Evolutionary conservation across 2,113 vertebrate genomes (phyloP).

Genomic region (Esox niger): DNA sequence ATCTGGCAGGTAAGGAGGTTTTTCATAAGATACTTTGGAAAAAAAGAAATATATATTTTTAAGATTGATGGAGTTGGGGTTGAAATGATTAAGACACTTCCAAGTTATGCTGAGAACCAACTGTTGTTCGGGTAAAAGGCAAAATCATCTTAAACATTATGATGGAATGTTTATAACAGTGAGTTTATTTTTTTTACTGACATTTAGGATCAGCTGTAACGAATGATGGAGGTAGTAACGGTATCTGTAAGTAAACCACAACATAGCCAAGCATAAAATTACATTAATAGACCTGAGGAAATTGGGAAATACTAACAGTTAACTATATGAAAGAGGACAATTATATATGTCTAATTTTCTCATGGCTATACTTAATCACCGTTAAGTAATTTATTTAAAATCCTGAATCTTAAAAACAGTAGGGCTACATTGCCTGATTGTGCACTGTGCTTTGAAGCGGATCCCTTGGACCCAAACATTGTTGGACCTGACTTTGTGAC

Average conservation of each 20-base stretch:
- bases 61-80: too few species aligned
- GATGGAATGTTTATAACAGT: neutral
- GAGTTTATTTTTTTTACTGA: neutral
- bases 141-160: neutral
- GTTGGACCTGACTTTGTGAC: conserved; percentile 43
- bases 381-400: too few species aligned
- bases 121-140: neutral
- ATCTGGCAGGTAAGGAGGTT: conserved; percentile 51
- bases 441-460: conserved; percentile 29
- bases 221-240: neutral
- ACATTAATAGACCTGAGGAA: too few species aligned
- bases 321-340: too few species aligned
- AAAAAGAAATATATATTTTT: too few species aligned
- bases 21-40: too few species aligned
- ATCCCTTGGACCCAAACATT: conserved; percentile 9
- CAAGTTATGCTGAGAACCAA: neutral
- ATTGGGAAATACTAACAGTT: too few species aligned
- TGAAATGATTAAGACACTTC: too few species aligned
- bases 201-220: neutral
- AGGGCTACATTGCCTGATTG: neutral
- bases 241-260: conserved; percentile 1
- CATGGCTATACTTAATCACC: too few species aligned
- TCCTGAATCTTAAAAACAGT: too few species aligned
- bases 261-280: too few species aligned
- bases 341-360: too few species aligned